Evolutionary conservation across 1,140 invertebrate genomes (phyloP).

Genomic region (Pemphigus obesinymphae): DNA sequence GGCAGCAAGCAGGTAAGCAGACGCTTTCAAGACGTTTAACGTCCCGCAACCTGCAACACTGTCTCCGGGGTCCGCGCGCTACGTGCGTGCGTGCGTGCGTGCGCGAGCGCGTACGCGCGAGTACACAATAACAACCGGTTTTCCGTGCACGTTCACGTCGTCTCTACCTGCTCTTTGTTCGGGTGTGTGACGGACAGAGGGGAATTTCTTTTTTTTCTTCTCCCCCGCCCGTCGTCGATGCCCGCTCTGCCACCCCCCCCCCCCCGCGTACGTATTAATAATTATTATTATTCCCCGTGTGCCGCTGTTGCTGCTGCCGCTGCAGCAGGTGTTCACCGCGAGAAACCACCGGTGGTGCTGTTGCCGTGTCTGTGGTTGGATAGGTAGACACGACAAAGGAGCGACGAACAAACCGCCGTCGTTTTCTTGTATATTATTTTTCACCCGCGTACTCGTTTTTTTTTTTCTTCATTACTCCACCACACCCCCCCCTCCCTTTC

Average conservation of each 20-base stretch:
- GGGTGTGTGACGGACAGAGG: background rate
- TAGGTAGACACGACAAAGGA: constrained; percentile 1
- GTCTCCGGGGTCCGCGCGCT: background rate
- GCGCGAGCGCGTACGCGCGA: background rate
- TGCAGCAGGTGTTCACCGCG: constrained; percentile 9
- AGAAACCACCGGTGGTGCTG: background rate
- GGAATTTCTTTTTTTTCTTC: background rate
- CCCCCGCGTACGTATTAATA: background rate
- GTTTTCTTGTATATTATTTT: constrained; percentile 1
- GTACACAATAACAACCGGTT: background rate
- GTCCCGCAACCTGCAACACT: constrained; percentile 9
- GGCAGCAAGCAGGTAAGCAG: background rate
- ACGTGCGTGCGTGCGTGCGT: background rate
- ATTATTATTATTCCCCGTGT: background rate
- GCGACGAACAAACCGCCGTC: background rate
- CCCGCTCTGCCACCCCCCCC: too few relatives aligned
- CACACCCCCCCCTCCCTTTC: too few relatives aligned
- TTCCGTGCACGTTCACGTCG: background rate
- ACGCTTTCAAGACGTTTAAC: background rate
- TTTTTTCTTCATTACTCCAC: background rate
- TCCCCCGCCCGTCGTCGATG: background rate
- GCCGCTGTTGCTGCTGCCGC: background rate
- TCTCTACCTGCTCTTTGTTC: constrained; percentile 17
- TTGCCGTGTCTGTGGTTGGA: constrained; percentile 1
- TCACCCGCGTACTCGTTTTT: background rate